Evolutionary conservation across 1,140 invertebrate genomes (phyloP), one percentile per base, ranked within the genome.

Genomic region (Sogatella furcifera): DNA sequence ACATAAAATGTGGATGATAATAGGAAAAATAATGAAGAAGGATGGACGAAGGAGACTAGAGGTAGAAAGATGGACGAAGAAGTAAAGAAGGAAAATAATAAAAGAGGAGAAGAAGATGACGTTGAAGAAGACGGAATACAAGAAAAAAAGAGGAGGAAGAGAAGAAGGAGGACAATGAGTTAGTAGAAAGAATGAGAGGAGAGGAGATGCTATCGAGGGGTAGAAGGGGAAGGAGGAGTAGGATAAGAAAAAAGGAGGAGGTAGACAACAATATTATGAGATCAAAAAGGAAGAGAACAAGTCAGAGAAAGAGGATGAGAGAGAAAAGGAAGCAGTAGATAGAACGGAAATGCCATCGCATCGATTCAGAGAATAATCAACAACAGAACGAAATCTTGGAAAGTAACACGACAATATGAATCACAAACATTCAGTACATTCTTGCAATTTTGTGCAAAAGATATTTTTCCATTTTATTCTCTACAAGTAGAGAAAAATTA

Each of bases 61-160:
- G 11, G 34, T 4, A 38, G 11, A 41, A 41, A 56, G 31, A 56
- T 9, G 22, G 31, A 56, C 5, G 42, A 3, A 56, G 34, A 56
- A 19, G 14, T 10, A 41, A 19, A 42, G 55, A 41, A 31, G 19
- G 55, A 28, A 6, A 28, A 28, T 2, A 14, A 34, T 31, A 34
- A 55, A 34, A 55, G 54, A 34, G 8, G 38, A 34, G 38, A 24
- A 55, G 56, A 6, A 28, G 24, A 28, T 4, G 6, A 21, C 22
- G 9, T 21, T 49, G 57, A 58, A 34, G 34, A 24, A 58, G 42
- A 24, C 14, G 34, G 42, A 46, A 43, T 22, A 34, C 6, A 10
- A 58, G 57, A 49, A 56, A 34, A 56, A 24, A 55, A 24, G 42
- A 41, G 21, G 55, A 56, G 55, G 42, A 17, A 56, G 34, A 56